Conservation (phyloP, 2,113 vertebrate genomes). For the Leuciscus idus region DNA sequence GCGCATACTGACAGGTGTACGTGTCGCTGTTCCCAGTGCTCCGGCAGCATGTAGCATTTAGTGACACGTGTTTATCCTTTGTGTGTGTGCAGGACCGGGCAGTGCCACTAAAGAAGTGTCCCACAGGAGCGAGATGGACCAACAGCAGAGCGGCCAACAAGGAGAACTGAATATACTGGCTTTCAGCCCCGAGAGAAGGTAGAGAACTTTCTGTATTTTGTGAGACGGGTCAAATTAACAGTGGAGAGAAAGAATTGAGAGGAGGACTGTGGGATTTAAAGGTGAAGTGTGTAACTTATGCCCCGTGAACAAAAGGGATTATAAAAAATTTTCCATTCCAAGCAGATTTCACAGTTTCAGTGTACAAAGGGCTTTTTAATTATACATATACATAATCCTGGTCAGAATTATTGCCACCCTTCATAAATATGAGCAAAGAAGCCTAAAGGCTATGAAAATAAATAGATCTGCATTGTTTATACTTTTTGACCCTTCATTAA, state of each 20-base stretch:
- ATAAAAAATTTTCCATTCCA: not conserved
- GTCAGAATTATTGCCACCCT: too few species aligned
- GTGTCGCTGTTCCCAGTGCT: slow-evolving; percentile 71
- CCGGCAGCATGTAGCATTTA: slow-evolving; percentile 72
- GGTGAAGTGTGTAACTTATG: not conserved
- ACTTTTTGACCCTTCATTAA: too few species aligned
- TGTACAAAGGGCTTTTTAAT: not conserved
- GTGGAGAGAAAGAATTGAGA: not conserved
- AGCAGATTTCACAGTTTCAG: not conserved
- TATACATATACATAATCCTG: not conserved
- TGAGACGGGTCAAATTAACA: not conserved
- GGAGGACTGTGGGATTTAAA: not conserved
- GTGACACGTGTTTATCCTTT: slow-evolving; percentile 72
- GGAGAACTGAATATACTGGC: slow-evolving; percentile 69
- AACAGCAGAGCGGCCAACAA: slow-evolving; percentile 54
- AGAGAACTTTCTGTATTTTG: not conserved
- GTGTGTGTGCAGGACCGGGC: slow-evolving; percentile 55
- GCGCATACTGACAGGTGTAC: slow-evolving; percentile 76
- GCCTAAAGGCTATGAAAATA: too few species aligned
- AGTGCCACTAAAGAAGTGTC: slow-evolving; percentile 67
- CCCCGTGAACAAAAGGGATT: not conserved
- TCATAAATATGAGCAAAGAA: too few species aligned
- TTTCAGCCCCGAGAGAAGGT: slow-evolving; percentile 88
- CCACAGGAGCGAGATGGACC: slow-evolving; percentile 66
- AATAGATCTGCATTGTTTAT: too few species aligned